Evolutionary conservation across 2,888 invertebrate species (phyloP).

Genomic region (Anoplius nigerrimus): DNA sequence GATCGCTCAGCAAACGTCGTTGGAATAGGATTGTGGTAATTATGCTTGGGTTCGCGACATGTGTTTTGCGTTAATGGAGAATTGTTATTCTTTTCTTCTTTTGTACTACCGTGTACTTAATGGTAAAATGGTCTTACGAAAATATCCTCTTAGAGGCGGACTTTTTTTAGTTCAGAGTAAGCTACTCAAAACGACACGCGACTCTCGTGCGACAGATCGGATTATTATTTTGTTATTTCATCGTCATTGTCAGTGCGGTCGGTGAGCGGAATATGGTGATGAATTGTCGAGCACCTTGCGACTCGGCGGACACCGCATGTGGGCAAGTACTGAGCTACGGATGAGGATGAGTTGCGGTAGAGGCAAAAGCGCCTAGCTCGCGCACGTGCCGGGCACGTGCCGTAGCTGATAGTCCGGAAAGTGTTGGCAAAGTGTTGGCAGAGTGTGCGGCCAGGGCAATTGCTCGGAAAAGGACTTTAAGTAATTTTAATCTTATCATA

Average conservation of each 20-base stretch:
- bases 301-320: constrained; percentile 35
- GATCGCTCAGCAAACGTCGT: too few relatives aligned
- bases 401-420: constrained; percentile 36
- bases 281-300: constrained; percentile 34
- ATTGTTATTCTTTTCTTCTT: too few relatives aligned
- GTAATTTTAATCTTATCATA: too few relatives aligned
- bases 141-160: neutral
- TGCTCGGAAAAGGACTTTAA: constrained; percentile 35
- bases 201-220: constrained; percentile 36
- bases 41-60: too few relatives aligned
- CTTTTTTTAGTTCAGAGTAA: constrained; percentile 16
- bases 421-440: constrained; percentile 18
- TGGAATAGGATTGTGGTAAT: too few relatives aligned
- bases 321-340: constrained; percentile 14
- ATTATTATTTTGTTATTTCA: constrained; percentile 63
- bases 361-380: constrained; percentile 14
- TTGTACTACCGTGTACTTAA: too few relatives aligned
- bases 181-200: constrained; percentile 59
- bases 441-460: constrained; percentile 37
- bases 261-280: too few relatives aligned
- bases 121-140: constrained; percentile 5
- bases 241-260: constrained; percentile 44
- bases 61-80: too few relatives aligned
- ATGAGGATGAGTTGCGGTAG: constrained; percentile 28
- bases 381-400: constrained; percentile 68